Conservation (phyloP, 2,797 vertebrate genomes). For the Pelobates cultripes region DNA sequence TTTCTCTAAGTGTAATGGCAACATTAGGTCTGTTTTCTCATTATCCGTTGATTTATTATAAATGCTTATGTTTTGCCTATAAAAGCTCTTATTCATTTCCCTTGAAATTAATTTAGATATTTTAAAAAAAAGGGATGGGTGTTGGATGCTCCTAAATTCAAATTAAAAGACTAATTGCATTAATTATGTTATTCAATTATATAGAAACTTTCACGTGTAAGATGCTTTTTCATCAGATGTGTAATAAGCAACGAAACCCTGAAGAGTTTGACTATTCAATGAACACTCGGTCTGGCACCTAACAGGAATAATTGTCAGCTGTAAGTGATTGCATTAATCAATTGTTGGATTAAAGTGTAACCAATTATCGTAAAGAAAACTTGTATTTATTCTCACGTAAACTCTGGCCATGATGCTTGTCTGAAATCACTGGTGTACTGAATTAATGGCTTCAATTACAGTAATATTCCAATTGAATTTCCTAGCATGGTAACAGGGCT, state of each 20-base stretch:
- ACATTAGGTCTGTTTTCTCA: slow-evolving; percentile 70
- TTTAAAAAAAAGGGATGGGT: slow-evolving; percentile 56
- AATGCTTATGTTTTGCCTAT: slow-evolving; percentile 72
- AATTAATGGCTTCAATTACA: slow-evolving; percentile 16
- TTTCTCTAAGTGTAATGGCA: slow-evolving; percentile 72
- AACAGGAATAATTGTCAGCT: slow-evolving; percentile 20
- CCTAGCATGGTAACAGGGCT: neutral
- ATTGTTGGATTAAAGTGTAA: slow-evolving; percentile 8
- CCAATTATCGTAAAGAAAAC: slow-evolving; percentile 10
- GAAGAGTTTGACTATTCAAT: neutral
- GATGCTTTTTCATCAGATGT: slow-evolving; percentile 10
- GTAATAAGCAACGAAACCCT: slow-evolving; percentile 12
- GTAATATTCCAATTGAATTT: neutral
- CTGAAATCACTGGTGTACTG: slow-evolving; percentile 12
- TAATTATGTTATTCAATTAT: slow-evolving; percentile 72
- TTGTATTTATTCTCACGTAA: slow-evolving; percentile 1
- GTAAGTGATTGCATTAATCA: slow-evolving; percentile 23
- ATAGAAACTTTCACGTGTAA: slow-evolving; percentile 60
- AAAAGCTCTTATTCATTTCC: slow-evolving; percentile 72
- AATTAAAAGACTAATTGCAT: slow-evolving; percentile 73
- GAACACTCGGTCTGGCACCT: neutral
- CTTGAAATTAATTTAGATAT: slow-evolving; percentile 74
- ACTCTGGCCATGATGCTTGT: neutral
- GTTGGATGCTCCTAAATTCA: slow-evolving; percentile 66
- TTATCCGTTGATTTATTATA: slow-evolving; percentile 73